A percentile compares a stretch with the other conserved stretches of the same genome.
phyloP scores from a whole-genome alignment of 2,888 invertebrate genomes.

The Parnassius glacialis region DNA sequence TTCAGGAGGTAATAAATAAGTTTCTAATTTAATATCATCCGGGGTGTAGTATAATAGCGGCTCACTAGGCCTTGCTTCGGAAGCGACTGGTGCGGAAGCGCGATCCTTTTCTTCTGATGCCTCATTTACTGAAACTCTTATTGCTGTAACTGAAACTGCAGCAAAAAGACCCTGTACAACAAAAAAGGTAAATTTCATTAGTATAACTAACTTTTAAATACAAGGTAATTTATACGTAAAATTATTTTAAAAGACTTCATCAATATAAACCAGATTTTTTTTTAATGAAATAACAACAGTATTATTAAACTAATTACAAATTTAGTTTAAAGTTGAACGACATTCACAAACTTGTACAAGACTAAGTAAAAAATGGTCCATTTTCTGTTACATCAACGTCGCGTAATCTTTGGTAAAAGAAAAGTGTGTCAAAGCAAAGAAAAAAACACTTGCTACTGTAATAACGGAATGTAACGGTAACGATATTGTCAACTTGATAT shows the following conservation, averaged over 20 bases:
- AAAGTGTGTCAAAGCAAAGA: conserved; percentile 63
- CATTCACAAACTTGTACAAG: conserved; percentile 34
- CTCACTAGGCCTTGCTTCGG: conserved; percentile 39
- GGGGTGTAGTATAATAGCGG: conserved; percentile 57
- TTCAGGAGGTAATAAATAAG: conserved; percentile 59
- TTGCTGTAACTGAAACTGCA: conserved; percentile 45
- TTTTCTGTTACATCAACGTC: conserved; percentile 55
- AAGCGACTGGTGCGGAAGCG: conserved; percentile 33
- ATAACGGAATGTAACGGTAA: conserved; percentile 16
- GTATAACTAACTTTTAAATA: too few relatives aligned
- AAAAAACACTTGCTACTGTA: conserved; percentile 40
- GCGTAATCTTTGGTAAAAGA: conserved; percentile 60
- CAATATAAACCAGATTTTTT: too few relatives aligned
- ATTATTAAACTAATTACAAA: conserved; percentile 29
- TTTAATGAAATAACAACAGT: conserved; percentile 4
- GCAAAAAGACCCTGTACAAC: conserved; percentile 56
- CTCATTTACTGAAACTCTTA: conserved; percentile 59
- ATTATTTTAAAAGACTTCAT: too few relatives aligned
- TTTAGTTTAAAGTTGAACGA: conserved; percentile 24
- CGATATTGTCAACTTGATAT: conserved; percentile 19
- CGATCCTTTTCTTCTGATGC: conserved; percentile 38
- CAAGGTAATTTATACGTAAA: too few relatives aligned
- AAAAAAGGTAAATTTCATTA: not conserved
- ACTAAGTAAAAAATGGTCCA: conserved; percentile 38
- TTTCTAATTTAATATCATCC: conserved; percentile 40